Evolutionary conservation across 2,797 vertebrate species (phyloP).

Genomic region (Pelochelys cantorii): DNA sequence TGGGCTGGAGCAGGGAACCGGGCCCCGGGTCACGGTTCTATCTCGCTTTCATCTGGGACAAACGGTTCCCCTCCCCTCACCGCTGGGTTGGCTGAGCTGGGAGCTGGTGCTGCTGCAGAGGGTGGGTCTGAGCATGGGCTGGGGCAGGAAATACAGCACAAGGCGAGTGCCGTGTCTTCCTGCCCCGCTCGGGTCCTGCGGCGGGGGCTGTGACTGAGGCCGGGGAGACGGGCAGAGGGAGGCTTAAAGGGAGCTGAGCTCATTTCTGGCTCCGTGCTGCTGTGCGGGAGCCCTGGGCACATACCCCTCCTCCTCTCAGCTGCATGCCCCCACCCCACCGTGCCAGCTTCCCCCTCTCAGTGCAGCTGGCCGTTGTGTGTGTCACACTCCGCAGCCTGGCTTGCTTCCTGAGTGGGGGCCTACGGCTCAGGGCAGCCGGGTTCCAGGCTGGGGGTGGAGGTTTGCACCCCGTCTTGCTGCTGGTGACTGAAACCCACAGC

Average conservation of each 20-base stretch:
- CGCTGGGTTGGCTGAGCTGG: too few relatives aligned
- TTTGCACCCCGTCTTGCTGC: background rate
- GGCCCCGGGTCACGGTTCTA: too few relatives aligned
- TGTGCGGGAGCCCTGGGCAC: background rate
- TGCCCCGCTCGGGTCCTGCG: background rate
- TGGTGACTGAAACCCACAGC: background rate
- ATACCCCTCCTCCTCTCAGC: background rate
- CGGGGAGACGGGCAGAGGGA: too few relatives aligned
- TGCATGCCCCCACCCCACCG: fast-evolving
- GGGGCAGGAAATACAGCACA: too few relatives aligned
- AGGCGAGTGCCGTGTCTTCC: too few relatives aligned
- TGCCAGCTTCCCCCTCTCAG: background rate
- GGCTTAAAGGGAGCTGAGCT: background rate
- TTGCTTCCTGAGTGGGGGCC: background rate
- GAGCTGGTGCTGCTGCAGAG: too few relatives aligned
- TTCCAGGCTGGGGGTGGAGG: background rate
- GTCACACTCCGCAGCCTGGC: background rate
- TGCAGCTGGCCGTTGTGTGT: background rate
- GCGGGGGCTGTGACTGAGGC: background rate
- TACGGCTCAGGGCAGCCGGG: background rate
- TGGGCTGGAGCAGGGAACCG: too few relatives aligned
- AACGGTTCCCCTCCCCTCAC: too few relatives aligned
- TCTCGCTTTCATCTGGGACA: too few relatives aligned
- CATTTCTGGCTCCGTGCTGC: background rate
- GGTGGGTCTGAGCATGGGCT: too few relatives aligned